Base-by-base conservation (phyloP, 2,113 vertebrate genomes). In the Microcebus griseorufus region DNA sequence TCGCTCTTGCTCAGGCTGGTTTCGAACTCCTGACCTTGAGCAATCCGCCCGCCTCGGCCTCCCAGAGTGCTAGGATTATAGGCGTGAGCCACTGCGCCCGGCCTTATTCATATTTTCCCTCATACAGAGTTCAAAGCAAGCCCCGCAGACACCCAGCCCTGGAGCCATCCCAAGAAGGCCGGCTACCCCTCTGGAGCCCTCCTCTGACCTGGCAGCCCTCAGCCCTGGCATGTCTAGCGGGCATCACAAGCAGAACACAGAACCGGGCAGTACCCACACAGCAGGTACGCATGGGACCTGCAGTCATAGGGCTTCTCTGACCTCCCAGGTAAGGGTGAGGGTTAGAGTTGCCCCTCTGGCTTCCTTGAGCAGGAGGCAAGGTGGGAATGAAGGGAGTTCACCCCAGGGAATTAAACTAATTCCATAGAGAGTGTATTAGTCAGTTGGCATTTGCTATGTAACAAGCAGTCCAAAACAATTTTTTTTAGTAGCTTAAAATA, bases 101-200 rank as follows among this genome's bases (percentile, higher is more conserved):
- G 4, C 42, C 42, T 94, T 58, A 55, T 55, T 90, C 53, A 25
- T 6, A 37, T 96, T 87, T 93, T 88, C n/a, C 75, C 25, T 92
- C 37, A 93, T 93, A 34, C 80, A 98, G 97, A 94, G 53, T 80
- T 96, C 90, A 76, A 86, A 80, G 79, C 86, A 73, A 51, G 29
- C n/a, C 42, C 29, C 64, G 11, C 84, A 51, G 85, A 42, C 13
- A 32, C 27, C 34, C 73, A 91, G 76, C 39, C 75, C 83, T 4
- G 69, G 88, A 82, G 14, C 72, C 48, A 34, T 42, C 53, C 62
- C 22, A 11, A 92, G 32, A 37, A 96, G 29, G 58, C 64, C 85
- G 2, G 9, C 29, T 48, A 53, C 67, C 14, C 34, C 97, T 20
- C 45, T 23, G 91, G 72, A 90, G n/a, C n/a, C 93, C 11, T 94